Base-by-base conservation (phyloP, 2,113 vertebrate species). In the Oncorhynchus keta region DNA sequence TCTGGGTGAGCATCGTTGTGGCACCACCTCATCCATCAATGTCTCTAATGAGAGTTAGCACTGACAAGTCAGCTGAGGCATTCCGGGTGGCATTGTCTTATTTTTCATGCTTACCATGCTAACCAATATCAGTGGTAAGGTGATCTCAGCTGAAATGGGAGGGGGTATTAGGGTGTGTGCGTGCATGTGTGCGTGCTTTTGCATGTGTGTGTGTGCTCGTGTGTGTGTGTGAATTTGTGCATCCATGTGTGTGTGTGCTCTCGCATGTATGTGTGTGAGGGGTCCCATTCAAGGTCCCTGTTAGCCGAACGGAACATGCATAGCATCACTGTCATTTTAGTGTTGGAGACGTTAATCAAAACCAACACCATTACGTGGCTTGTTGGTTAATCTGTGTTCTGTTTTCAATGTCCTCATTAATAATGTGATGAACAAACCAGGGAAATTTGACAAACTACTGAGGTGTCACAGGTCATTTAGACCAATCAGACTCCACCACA, bases 361-460 rank as follows among this genome's bases (percentile, higher is more conserved):
- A 96, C 96, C 94, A 96, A 94, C 93, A 94, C 92, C 93, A 95
- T 94, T 95, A 95, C 94, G 93, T 91, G 91, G 88, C 16, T 92
- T 95, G 93, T 93, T 95, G 95, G 92, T 94, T 97, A 96, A 95
- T 95, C 94, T 95, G 95, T 95, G 92, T 93, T 93, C 95, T 95
- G 94, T 95, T 95, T 95, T 95, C 94, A 92, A 85, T 94, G 93
- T 94, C 93, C 91, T 92, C 92, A 95, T 96, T 96, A 95, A 95
- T 95, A 95, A 95, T 92, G 90, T 80, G 91, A 94, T 93, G 94
- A 71, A 51, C 71, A 91, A 93, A 28, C 32, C 30, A 93, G 93
- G 93, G 92, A 93, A 94, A 94, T 93, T 93, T 90, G 93, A 82
- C 93, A 93, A 95, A 80, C 94, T 95, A 95, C 95, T 95, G 39